Conservation (phyloP, 2,888 invertebrate species). For the Dioctria linearis region DNA sequence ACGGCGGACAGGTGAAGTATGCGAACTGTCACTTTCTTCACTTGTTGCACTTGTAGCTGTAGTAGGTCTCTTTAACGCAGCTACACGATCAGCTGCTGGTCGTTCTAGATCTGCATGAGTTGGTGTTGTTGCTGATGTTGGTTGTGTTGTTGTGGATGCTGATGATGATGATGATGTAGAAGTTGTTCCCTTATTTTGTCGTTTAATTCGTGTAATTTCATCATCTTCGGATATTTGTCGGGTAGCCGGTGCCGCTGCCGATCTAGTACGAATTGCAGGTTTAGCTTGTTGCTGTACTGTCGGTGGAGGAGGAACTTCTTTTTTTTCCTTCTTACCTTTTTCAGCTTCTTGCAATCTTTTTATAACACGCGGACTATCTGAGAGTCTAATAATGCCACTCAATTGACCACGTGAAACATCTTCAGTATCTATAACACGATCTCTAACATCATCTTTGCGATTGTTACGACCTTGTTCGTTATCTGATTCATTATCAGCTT, state of each 20-base stretch:
- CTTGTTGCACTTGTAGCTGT: slow-evolving; percentile 71
- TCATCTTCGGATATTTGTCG: slow-evolving; percentile 91
- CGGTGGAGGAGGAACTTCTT: slow-evolving; percentile 75
- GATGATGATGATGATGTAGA: slow-evolving; percentile 71
- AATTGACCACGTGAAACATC: slow-evolving; percentile 89
- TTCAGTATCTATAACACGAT: slow-evolving; percentile 86
- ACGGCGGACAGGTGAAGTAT: slow-evolving; percentile 77
- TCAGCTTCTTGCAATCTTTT: slow-evolving; percentile 89
- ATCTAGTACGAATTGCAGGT: slow-evolving; percentile 72
- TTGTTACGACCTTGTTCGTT: slow-evolving; percentile 78
- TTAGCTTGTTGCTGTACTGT: slow-evolving; percentile 74
- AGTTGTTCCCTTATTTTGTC: slow-evolving; percentile 84
- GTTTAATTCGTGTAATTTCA: slow-evolving; percentile 89
- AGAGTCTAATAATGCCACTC: slow-evolving; percentile 89
- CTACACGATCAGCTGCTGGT: slow-evolving; percentile 72
- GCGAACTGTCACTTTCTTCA: slow-evolving; percentile 74
- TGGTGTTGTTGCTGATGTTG: slow-evolving; percentile 72
- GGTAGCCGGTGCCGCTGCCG: slow-evolving; percentile 75
- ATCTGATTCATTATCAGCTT: slow-evolving; percentile 84
- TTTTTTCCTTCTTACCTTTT: slow-evolving; percentile 83
- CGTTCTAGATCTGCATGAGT: slow-evolving; percentile 72
- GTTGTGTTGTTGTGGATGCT: slow-evolving; percentile 73
- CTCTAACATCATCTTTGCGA: slow-evolving; percentile 77
- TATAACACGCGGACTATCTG: slow-evolving; percentile 91
- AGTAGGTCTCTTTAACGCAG: slow-evolving; percentile 71